phyloP scores from a whole-genome alignment of 2,113 vertebrate species.

The Agapornis roseicollis region DNA sequence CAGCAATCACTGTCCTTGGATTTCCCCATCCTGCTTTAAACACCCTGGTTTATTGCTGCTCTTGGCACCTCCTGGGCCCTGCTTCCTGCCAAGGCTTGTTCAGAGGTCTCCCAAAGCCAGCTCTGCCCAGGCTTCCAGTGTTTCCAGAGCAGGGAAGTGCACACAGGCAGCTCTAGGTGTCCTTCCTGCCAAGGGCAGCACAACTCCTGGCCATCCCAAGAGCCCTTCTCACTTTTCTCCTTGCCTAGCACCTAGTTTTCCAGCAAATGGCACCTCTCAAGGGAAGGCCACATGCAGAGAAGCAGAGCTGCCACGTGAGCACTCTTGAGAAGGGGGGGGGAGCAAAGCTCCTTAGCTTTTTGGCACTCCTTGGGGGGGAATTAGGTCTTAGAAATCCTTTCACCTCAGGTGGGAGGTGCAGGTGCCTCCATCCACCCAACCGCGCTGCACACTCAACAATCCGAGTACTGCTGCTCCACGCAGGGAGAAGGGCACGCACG shows the following conservation, averaged over 20 bases:
- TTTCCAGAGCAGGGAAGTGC: neutral
- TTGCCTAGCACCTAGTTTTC: neutral
- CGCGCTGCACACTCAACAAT: fast-evolving
- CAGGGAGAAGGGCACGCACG: fast-evolving
- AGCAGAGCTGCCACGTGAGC: neutral
- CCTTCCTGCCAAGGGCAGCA: neutral
- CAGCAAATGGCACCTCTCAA: neutral
- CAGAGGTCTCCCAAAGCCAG: neutral
- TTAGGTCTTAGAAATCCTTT: conserved; percentile 32
- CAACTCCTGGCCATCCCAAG: neutral
- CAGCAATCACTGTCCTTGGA: neutral
- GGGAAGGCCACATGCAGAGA: neutral
- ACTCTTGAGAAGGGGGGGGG: neutral
- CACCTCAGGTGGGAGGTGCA: neutral
- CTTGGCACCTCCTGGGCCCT: neutral
- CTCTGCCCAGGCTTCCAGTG: neutral
- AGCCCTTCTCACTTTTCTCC: neutral
- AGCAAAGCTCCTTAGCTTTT: conserved; percentile 50
- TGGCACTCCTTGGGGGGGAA: neutral
- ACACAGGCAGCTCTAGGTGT: neutral
- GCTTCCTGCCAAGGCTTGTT: neutral
- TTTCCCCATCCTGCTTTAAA: conserved; percentile 7
- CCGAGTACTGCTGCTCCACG: fast-evolving
- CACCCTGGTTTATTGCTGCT: neutral
- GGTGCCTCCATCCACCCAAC: neutral